Conservation (phyloP, 2,888 invertebrate species). For the Mylabris sibirica region DNA sequence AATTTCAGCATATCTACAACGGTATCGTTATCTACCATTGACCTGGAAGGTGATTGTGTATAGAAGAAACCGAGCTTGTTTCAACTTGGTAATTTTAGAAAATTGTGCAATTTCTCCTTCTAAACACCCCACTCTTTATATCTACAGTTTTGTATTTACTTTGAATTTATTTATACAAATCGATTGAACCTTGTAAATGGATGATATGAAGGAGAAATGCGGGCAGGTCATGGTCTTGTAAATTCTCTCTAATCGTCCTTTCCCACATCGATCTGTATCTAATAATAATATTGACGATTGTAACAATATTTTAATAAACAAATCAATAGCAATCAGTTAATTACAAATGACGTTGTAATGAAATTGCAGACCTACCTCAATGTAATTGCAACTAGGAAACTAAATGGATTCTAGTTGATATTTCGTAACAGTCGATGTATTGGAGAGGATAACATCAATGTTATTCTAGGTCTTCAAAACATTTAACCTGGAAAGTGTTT, state of each 20-base stretch:
- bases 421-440: neutral
- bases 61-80: neutral
- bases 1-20: neutral
- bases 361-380: neutral
- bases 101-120: neutral
- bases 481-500: conserved; percentile 3
- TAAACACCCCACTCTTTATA: too few relatives aligned
- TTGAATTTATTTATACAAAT: neutral
- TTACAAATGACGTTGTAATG: neutral
- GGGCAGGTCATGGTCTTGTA: conserved; percentile 12
- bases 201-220: neutral
- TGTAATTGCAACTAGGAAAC: neutral
- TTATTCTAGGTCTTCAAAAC: neutral
- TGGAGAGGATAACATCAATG: neutral
- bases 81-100: neutral
- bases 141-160: neutral
- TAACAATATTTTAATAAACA: neutral
- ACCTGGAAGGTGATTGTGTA: neutral
- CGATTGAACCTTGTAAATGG: conserved; percentile 2
- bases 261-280: neutral
- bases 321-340: neutral
- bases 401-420: neutral
- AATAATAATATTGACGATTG: neutral
- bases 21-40: neutral
- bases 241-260: neutral